Percentiles rank a stretch among this genome's conserved stretches.
Conservation (phyloP, 2,797 vertebrate genomes). For the Octomys mimax region DNA sequence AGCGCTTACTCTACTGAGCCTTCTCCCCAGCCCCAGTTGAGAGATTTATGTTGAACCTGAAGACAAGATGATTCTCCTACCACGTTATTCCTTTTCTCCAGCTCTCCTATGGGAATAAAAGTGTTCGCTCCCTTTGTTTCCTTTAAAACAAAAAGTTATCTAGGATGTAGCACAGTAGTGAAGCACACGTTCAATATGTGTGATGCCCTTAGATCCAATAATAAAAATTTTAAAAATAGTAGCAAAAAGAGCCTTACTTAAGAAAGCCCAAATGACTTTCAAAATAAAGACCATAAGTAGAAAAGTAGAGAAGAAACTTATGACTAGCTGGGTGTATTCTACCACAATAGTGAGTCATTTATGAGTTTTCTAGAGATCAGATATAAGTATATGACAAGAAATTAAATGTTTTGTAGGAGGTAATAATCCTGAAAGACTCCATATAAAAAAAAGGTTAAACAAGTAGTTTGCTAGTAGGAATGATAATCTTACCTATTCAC, state of each 20-base stretch:
- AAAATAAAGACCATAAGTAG: not conserved
- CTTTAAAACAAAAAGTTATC: not conserved
- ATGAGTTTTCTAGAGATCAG: not conserved
- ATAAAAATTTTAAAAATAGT: not conserved
- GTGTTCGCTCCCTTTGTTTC: not conserved
- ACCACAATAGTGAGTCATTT: not conserved
- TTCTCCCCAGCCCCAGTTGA: not conserved
- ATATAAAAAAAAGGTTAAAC: not conserved
- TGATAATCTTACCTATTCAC: conserved; percentile 6
- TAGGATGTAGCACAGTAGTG: too few relatives aligned
- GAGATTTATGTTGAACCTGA: not conserved
- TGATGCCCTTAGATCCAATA: not conserved
- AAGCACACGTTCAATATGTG: not conserved
- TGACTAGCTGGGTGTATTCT: not conserved
- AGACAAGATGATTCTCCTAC: not conserved
- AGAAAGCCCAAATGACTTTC: not conserved
- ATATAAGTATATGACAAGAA: conserved; percentile 38
- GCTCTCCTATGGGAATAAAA: not conserved
- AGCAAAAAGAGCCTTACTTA: not conserved
- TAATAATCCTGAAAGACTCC: not conserved
- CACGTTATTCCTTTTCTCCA: not conserved
- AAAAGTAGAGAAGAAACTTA: not conserved
- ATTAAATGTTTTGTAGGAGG: conserved; percentile 19
- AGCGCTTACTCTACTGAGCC: too few relatives aligned
- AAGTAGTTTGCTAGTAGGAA: conserved; percentile 38